Percentiles rank a stretch among this genome's conserved stretches.
phyloP scores from a whole-genome alignment of 2,113 vertebrate genomes.

The Todiramphus chloris region DNA sequence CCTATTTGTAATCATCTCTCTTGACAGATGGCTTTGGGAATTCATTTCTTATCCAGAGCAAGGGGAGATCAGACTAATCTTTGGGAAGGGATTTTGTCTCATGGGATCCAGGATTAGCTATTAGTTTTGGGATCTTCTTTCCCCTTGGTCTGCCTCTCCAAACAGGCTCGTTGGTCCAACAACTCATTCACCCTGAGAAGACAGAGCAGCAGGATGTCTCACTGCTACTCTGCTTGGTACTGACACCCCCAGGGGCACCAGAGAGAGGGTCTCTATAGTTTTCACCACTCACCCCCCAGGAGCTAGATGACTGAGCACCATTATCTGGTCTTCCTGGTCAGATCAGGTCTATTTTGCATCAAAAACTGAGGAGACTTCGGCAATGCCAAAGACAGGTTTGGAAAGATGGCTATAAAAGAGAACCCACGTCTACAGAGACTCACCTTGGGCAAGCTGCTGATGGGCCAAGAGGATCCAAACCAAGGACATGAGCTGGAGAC shows the following conservation, averaged over 20 bases:
- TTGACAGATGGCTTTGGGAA: not conserved
- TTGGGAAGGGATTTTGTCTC: not conserved
- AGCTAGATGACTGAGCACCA: not conserved
- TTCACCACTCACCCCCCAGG: not conserved
- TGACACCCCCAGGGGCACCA: not conserved
- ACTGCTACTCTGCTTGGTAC: not conserved
- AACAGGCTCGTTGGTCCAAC: not conserved
- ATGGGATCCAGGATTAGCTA: not conserved
- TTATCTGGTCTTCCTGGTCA: not conserved
- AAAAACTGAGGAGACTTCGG: not conserved
- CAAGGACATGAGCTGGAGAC: slow-evolving; percentile 72
- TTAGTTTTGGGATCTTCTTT: not conserved
- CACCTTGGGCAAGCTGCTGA: slow-evolving; percentile 66
- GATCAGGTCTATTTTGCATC: not conserved
- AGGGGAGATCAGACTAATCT: not conserved
- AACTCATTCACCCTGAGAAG: not conserved
- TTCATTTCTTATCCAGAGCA: not conserved
- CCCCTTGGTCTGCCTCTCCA: accelerated
- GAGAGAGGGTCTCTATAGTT: not conserved
- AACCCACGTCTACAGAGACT: not conserved
- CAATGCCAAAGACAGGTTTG: not conserved
- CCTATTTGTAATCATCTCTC: not conserved
- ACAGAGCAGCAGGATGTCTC: not conserved
- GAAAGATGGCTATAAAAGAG: not conserved
- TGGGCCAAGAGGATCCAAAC: slow-evolving; percentile 71